These are phyloP conservation scores for Ptychoptera albimana DNA, from an alignment of 2,888 invertebrate genomes.

Conservation along the genomic window DNA sequence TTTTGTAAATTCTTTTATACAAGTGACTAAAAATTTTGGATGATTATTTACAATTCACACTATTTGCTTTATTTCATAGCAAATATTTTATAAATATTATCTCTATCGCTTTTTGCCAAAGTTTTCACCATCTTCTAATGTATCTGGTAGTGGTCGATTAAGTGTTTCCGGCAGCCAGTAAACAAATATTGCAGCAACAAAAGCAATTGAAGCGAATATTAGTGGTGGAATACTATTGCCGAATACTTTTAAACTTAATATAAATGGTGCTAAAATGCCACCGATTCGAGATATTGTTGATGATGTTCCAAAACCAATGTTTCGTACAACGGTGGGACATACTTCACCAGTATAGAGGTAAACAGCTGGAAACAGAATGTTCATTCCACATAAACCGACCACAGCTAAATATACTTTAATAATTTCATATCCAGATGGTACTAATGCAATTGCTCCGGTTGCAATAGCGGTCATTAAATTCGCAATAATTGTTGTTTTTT, in stretches of 20 bases:
- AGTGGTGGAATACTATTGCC: slow-evolving; percentile 49
- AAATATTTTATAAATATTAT: no score
- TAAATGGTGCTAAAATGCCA: slow-evolving; percentile 70
- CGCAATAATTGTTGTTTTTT: slow-evolving; percentile 44
- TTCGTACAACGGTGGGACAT: slow-evolving; percentile 78
- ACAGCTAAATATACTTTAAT: slow-evolving; percentile 48
- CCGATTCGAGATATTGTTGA: slow-evolving; percentile 77
- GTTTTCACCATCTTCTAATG: slow-evolving; percentile 61
- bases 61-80: no score
- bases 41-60: no score
- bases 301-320: slow-evolving; percentile 70
- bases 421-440: slow-evolving; percentile 31
- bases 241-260: slow-evolving; percentile 43
- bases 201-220: slow-evolving; percentile 52
- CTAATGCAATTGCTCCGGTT: slow-evolving; percentile 43
- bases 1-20: no score
- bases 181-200: slow-evolving; percentile 50
- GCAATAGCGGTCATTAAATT: slow-evolving; percentile 48
- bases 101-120: slow-evolving; percentile 32
- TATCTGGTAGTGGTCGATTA: slow-evolving; percentile 49
- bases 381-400: slow-evolving; percentile 63
- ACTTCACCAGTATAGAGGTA: slow-evolving; percentile 79
- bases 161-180: slow-evolving; percentile 46
- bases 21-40: no score
- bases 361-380: slow-evolving; percentile 68